These are phyloP conservation scores for Plebejus argus DNA, from an alignment of 2,888 invertebrate species.

Conservation along the genomic window DNA sequence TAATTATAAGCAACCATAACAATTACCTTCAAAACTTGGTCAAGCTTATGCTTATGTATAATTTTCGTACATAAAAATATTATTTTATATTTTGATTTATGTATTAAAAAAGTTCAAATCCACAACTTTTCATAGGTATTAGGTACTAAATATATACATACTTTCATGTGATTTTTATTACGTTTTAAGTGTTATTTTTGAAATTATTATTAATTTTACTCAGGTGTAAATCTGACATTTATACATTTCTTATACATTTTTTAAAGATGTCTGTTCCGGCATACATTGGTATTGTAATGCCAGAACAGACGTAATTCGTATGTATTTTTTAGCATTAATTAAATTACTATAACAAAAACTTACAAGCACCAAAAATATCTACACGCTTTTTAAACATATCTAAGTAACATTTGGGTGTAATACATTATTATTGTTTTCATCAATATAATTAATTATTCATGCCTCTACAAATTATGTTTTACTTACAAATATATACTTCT, in stretches of 20 bases:
- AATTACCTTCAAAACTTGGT: conserved; percentile 21
- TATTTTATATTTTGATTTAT: neutral
- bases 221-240: too few relatives aligned
- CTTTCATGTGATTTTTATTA: neutral
- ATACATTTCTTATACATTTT: too few relatives aligned
- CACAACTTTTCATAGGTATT: neutral
- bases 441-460: neutral
- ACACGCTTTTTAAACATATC: neutral
- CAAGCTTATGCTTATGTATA: conserved; percentile 25
- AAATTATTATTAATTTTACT: neutral
- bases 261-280: too few relatives aligned
- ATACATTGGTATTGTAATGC: too few relatives aligned
- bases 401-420: neutral
- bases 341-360: neutral
- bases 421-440: neutral
- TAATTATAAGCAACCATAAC: conserved; percentile 1
- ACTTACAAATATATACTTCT: neutral
- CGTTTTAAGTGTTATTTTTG: neutral
- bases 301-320: too few relatives aligned
- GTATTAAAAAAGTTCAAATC: conserved; percentile 7
- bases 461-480: neutral
- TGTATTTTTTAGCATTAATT: neutral
- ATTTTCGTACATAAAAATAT: conserved; percentile 24
- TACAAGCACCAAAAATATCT: neutral
- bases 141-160: neutral